A percentile compares a stretch with the other conserved stretches of the same genome.
Conservation (phyloP, 2,113 vertebrate genomes). For the Tetraodon nigroviridis region DNA sequence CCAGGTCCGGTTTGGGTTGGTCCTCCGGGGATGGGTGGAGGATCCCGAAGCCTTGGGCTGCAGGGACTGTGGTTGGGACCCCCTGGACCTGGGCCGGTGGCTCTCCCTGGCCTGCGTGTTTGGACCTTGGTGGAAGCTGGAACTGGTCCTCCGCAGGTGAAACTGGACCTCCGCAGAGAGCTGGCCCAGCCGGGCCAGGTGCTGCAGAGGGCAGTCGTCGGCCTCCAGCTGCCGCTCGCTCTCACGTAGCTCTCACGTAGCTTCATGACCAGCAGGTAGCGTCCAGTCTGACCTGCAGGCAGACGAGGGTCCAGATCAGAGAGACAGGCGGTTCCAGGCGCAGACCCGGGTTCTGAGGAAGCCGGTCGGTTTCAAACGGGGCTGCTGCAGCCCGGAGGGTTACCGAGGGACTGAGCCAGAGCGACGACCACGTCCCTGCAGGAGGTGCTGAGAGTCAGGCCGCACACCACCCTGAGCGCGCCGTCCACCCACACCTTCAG, state of each 20-base stretch:
- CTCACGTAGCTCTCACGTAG: conserved; percentile 79
- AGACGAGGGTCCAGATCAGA: background rate
- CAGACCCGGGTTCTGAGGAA: no score
- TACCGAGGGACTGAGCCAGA: conserved; percentile 88
- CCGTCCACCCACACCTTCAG: conserved; percentile 95
- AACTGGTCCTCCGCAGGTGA: conserved; percentile 81
- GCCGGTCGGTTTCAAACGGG: no score
- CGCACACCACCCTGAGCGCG: conserved; percentile 85
- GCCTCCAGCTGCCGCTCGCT: conserved; percentile 83
- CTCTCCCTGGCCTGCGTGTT: conserved; percentile 30
- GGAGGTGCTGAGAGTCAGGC: conserved; percentile 83
- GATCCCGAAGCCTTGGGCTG: conserved; percentile 74
- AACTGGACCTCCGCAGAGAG: conserved; percentile 85
- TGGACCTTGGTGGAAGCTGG: conserved; percentile 71
- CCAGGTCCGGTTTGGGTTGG: conserved; percentile 25
- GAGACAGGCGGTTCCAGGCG: background rate
- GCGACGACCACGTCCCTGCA: conserved; percentile 94
- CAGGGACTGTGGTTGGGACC: conserved; percentile 60
- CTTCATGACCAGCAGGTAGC: conserved; percentile 85
- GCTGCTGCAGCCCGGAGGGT: no score
- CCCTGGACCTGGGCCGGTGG: conserved; percentile 8
- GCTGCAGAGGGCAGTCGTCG: conserved; percentile 80
- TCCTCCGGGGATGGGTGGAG: conserved; percentile 31
- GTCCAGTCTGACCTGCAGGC: conserved; percentile 85
- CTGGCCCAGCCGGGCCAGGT: conserved; percentile 84